Conservation (phyloP, 2,888 invertebrate species). For the Ochlodes sylvanus region DNA sequence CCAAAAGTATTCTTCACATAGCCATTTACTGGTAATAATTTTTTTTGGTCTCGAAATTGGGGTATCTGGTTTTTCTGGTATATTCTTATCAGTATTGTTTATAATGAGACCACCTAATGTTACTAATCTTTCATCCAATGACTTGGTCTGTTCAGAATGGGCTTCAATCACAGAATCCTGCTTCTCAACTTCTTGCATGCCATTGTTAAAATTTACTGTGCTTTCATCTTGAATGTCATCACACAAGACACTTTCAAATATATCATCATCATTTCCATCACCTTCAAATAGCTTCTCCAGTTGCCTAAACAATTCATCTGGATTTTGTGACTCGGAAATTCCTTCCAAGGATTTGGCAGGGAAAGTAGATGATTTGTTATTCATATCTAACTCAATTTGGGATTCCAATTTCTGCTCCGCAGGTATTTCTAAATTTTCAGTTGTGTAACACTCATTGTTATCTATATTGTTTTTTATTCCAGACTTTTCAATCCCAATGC, state of each 20-base stretch:
- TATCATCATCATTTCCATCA: constrained; percentile 71
- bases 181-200: constrained; percentile 40
- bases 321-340: constrained; percentile 55
- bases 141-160: constrained; percentile 63
- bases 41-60: constrained; percentile 49
- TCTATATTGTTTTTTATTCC: constrained; percentile 21
- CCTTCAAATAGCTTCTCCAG: constrained; percentile 76
- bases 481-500: constrained; percentile 17
- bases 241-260: constrained; percentile 69
- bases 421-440: constrained; percentile 19
- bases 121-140: constrained; percentile 69
- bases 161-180: constrained; percentile 55
- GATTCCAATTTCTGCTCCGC: not conserved
- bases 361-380: not conserved
- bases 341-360: constrained; percentile 4
- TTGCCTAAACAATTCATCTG: constrained; percentile 71
- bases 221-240: constrained; percentile 53
- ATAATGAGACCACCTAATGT: constrained; percentile 62
- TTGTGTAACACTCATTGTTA: constrained; percentile 20
- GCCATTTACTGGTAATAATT: constrained; percentile 66
- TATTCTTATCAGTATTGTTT: constrained; percentile 48
- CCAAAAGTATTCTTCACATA: constrained; percentile 77
- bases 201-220: constrained; percentile 45
- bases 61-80: constrained; percentile 45
- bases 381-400: not conserved